Evolutionary conservation across 2,888 invertebrate genomes (phyloP), one percentile per base, ranked within the genome.

Genomic region (Leptopilina drosophilae): DNA sequence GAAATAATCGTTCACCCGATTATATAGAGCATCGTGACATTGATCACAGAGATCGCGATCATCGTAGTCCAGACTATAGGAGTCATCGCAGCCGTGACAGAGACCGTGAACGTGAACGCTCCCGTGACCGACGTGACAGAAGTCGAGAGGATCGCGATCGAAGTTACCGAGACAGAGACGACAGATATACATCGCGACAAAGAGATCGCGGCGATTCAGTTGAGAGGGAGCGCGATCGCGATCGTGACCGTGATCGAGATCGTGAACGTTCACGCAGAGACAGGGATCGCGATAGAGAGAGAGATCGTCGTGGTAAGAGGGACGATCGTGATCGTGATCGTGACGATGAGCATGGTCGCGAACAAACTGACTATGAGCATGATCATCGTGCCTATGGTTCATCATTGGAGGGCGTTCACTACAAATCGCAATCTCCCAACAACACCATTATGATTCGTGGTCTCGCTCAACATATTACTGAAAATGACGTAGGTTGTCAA

Each of bases 401-500:
- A 53, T 90, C 91, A 59, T 91, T 91, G 89, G 91, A 92, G 82
- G 90, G 92, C 69, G 93, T 93, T 76, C 93, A 93, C 82, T 94
- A 94, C 88, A 93, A 93, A 84, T 93, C 93, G 77, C 93, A 94
- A 88, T 93, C 93, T 59, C 95, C 95, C 1, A 94, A 94, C 87
- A 95, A 95, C 90, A 96, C 96, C 79, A 95, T 96, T 78, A 95
- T 96, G 93, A 95, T 96, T 83, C 93, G 95, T 85, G 96, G 96
- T 78, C 92, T 96, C 79, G 95, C 95, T 40, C 94, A 95, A 85
- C 95, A 96, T 89, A 95, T 96, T 82, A 95, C 95, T 14, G 96
- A 96, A 92, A 95, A 95, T 90, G 96, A 96, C 92, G 95, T 95
- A 93, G 93, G 94, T 93, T 88, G 82, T 85, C 85, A 77, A 56